phyloP scores from a whole-genome alignment of 2,113 vertebrate species.

The Rutilus rutilus region DNA sequence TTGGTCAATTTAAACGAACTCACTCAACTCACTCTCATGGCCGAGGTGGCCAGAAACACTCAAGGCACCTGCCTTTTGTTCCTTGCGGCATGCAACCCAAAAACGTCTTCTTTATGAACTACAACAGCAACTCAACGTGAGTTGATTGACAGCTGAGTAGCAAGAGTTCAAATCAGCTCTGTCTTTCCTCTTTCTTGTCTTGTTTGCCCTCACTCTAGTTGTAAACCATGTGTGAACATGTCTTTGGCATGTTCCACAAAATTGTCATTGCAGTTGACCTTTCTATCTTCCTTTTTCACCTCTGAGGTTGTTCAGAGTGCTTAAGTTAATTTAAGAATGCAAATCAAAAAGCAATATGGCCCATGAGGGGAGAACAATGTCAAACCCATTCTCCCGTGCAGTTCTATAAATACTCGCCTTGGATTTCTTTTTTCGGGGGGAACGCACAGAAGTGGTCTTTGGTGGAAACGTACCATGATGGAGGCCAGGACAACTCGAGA shows the following conservation, averaged over 20 bases:
- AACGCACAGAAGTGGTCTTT: constrained; percentile 35
- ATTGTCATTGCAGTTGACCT: constrained; percentile 20
- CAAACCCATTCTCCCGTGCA: not conserved
- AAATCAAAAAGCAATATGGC: not conserved
- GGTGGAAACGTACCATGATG: constrained; percentile 10
- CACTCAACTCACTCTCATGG: not conserved
- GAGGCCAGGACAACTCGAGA: constrained; percentile 47
- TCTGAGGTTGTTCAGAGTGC: too few species aligned
- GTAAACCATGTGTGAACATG: constrained; percentile 4
- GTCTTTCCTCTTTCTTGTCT: not conserved
- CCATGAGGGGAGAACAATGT: not conserved
- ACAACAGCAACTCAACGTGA: not conserved
- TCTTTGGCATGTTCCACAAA: not conserved
- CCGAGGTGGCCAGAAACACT: constrained; percentile 9
- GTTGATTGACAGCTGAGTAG: not conserved
- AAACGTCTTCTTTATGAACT: constrained; percentile 25
- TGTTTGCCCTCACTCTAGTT: not conserved
- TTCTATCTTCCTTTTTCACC: not conserved
- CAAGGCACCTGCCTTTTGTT: constrained; percentile 25
- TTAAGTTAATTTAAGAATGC: constrained; percentile 6
- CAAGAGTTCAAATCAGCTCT: not conserved
- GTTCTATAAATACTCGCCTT: constrained; percentile 5
- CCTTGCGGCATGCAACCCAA: not conserved
- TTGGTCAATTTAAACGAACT: constrained; percentile 21
- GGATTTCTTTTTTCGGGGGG: not conserved